Base-by-base conservation (phyloP, 2,888 invertebrate species). In the Tenthredo scrophulariae region DNA sequence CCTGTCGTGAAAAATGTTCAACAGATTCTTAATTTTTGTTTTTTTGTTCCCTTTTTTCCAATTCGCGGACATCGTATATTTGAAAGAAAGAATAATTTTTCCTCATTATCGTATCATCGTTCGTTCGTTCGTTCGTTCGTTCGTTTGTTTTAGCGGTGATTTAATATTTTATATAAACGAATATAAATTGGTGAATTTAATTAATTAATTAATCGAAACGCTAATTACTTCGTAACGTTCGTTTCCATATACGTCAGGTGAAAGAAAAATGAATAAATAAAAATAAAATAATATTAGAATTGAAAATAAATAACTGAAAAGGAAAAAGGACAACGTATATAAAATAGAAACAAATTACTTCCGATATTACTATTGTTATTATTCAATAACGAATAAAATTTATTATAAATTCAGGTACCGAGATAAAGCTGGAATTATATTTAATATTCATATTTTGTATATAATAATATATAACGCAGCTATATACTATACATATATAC, bases 131-230 rank as follows among this genome's bases (percentile, higher is more conserved):
- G 13, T 74, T n/a, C n/a, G n/a, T n/a, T n/a, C n/a, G n/a, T n/a
- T 9, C 72, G 9, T 10, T 1, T 9, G 29, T 18, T 43, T 43
- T 18, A 22, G 13, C 62, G 22, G 22, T 26, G 18, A 33, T 33
- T 26, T 18, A 67, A 67, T 67, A 74, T 74, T 74, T 40, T 22
- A 43, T 74, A 74, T n/a, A 54, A 54, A 43, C 4, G 40, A 40
- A 74, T 43, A 74, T 43, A 26, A 43, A 74, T 43, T 43, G 22
- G 40, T 43, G 43, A 43, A 43, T 43, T 74, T 74, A 74, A 74
- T 74, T 70, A 70, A 40, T 33, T 43, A 22, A 74, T 74, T 26
- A 62, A 74, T 40, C 15, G 43, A 43, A 74, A 74, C 74, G 74
- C 40, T 74, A 43, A 74, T 74, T 74, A 74, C 22, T 43, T 74